A percentile compares a stretch with the other conserved stretches of the same genome.
Conservation (phyloP, 2,888 invertebrate genomes). For the Cerastis rubricosa region DNA sequence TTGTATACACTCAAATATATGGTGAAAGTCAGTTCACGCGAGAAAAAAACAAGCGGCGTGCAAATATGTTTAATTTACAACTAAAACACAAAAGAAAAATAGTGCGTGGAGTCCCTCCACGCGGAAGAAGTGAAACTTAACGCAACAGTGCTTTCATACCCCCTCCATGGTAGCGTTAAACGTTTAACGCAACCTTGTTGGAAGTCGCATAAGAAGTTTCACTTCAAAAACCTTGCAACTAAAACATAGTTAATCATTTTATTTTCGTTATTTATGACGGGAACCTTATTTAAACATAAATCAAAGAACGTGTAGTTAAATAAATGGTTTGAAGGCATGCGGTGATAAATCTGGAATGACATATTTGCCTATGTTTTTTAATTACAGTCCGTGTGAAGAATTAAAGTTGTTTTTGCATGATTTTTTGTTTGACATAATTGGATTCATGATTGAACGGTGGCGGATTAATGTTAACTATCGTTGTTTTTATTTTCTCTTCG, state of each 20-base stretch:
- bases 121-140: no score
- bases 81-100: conserved; percentile 9
- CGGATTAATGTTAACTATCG: no score
- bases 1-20: background rate
- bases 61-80: conserved; percentile 9
- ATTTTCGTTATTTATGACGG: conserved; percentile 33
- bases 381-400: conserved; percentile 19
- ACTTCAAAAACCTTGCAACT: conserved; percentile 11
- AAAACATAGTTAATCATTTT: conserved; percentile 27
- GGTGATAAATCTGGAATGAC: conserved; percentile 25
- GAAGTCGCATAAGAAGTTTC: no score
- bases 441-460: background rate
- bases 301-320: conserved; percentile 31
- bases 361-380: conserved; percentile 18
- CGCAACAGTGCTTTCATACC: no score
- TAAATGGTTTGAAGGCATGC: conserved; percentile 21
- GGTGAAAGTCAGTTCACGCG: background rate
- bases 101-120: no score
- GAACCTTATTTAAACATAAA: conserved; percentile 35
- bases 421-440: background rate
- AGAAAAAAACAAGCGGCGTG: background rate
- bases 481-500: no score
- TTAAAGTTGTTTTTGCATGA: background rate
- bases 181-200: no score
- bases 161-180: no score